Base-by-base conservation (phyloP, 2,888 invertebrate genomes). In the Acanthosepion lycidas region DNA sequence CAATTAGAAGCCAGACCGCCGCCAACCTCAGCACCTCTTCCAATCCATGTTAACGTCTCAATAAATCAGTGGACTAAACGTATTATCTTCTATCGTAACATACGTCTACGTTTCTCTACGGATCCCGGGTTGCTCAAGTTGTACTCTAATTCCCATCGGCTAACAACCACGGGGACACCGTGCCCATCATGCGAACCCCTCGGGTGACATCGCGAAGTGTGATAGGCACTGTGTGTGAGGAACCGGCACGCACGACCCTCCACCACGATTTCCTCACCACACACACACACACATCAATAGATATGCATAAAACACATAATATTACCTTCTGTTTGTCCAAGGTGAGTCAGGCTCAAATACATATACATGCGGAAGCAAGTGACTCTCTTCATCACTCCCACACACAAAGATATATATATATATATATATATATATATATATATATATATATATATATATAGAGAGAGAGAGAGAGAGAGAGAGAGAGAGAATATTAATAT, bases 71-170 rank as follows among this genome's bases (percentile, higher is more conserved):
- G 78, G 18, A 33, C n/a, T 78, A 78, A 78, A 78, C 78, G 78
- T 33, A 78, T 78, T 78, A 78, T 78, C 78, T 78, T 15, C 78
- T 33, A 78, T 15, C 78, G n/a, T 78, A 78, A 78, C 78, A 78
- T 78, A 78, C 78, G 78, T n/a, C 78, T 33, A 78, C 18, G n/a
- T 33, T 78, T 33, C 78, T n/a, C 78, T 15, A 18, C 78, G n/a
- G 78, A 78, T 33, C 78, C n/a, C n/a, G n/a, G 78, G 78, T 78
- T 78, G 78, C 78, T 78, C 78, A 78, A 78, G 78, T 78, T 78
- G n/a, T 78, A 33, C 78, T 78, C 78, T 78, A 78, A 78, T 78
- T 78, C 78, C 78, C 15, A 78, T 78, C 18, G 78, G n/a, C 78
- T 78, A 12, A 78, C 78, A 15, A 33, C 78, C 78, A n/a, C n/a